phyloP scores from a whole-genome alignment of 2,888 invertebrate species.

The Matsumyia berberina region DNA sequence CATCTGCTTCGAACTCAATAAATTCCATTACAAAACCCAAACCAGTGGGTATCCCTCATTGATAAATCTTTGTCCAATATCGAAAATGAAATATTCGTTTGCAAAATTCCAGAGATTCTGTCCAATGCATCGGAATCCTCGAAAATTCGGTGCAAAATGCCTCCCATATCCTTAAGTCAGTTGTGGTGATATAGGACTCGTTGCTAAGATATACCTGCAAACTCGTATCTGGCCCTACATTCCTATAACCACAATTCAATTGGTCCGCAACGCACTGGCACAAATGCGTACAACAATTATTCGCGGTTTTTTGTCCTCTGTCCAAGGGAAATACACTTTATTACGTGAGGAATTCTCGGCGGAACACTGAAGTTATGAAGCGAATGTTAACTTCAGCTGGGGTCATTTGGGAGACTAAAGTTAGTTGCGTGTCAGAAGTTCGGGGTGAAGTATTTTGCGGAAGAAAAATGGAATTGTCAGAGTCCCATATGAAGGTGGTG shows the following conservation, averaged over 20 bases:
- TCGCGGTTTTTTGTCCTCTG: constrained; percentile 2
- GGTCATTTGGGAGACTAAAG: neutral
- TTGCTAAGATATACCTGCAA: neutral
- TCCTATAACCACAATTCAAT: constrained; percentile 6
- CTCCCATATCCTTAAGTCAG: neutral
- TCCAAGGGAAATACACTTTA: constrained; percentile 8
- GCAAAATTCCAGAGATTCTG: neutral
- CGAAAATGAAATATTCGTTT: neutral
- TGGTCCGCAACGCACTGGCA: neutral
- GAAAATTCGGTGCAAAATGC: neutral
- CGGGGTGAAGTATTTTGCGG: too few species aligned
- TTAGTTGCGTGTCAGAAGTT: too few species aligned
- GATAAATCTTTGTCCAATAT: neutral
- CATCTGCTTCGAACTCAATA: neutral
- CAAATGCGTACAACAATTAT: neutral
- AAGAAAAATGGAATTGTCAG: too few species aligned
- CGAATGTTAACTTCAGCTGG: neutral
- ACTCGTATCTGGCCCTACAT: neutral
- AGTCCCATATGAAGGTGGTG: too few species aligned
- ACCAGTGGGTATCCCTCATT: neutral
- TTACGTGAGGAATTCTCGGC: neutral
- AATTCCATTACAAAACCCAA: neutral
- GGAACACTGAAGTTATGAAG: neutral
- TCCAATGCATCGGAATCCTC: neutral
- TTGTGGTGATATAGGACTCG: neutral